Percentiles rank a stretch among this genome's conserved stretches.
Evolutionary conservation across 2,888 invertebrate genomes (phyloP).

Genomic region (Philereme transversata): DNA sequence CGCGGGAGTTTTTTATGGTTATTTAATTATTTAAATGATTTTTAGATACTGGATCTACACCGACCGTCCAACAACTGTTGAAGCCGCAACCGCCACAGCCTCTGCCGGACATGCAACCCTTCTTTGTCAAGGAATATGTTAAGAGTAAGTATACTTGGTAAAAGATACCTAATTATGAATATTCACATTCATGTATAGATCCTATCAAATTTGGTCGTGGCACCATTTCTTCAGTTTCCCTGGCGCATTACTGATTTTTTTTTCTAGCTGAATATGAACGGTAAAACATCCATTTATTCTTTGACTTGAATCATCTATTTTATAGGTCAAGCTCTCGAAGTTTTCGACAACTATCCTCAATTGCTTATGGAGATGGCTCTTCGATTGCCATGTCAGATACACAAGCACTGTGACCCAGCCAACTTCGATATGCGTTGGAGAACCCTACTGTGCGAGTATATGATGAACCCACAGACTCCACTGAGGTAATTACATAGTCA

Average conservation of each 20-base stretch:
- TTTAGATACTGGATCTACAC: conserved; percentile 60
- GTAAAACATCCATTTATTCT: neutral
- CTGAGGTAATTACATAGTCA: conserved; percentile 81
- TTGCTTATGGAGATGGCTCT: conserved; percentile 98
- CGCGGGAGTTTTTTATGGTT: too few species aligned
- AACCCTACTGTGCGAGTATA: conserved; percentile 94
- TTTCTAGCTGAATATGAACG: too few species aligned
- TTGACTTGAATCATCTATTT: conserved; percentile 1
- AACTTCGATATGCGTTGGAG: conserved; percentile 88
- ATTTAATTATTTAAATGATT: too few species aligned
- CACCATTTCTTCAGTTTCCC: too few species aligned
- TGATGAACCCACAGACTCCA: conserved; percentile 97
- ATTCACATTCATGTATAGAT: too few species aligned
- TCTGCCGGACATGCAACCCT: conserved; percentile 97
- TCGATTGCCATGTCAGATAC: conserved; percentile 96
- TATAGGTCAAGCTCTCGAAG: conserved; percentile 92
- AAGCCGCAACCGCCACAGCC: conserved; percentile 92
- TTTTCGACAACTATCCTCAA: conserved; percentile 97
- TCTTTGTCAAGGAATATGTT: conserved; percentile 96
- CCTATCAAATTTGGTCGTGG: too few species aligned
- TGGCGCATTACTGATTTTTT: too few species aligned
- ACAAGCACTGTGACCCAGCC: conserved; percentile 88
- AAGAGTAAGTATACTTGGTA: conserved; percentile 81
- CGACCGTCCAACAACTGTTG: conserved; percentile 87
- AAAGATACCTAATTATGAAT: too few species aligned